Base-by-base conservation (phyloP, 2,888 invertebrate species). In the Platycheirus albimanus region DNA sequence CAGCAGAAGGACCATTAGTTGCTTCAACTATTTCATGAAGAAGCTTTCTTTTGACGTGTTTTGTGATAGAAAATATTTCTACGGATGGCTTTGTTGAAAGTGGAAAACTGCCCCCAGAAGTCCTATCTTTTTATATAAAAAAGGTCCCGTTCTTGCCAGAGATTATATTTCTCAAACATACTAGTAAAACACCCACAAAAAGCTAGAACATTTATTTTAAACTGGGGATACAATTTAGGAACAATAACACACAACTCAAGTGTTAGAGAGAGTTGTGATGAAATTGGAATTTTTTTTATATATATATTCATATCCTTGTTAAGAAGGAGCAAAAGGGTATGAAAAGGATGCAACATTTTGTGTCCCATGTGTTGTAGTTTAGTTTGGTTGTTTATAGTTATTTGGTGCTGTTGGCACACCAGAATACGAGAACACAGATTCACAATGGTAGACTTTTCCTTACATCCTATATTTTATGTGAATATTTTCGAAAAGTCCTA, bases 301-400 rank as follows among this genome's bases (percentile, higher is more conserved):
- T n/a, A 45, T 43, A 13, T 51, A 36, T 41, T 47, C 49, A 30
- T 49, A 56, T 49, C 33, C 52, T 58, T 58, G 41, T 56, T 56
- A 28, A 47, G 45, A 28, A 58, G 28, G 28, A 24, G 10, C 54
- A 10, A 19, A 51, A 49, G 47, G 49, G 49, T 67, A 30, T 71
- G 77, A 72, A 78, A 78, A 78, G 69, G 83, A 83, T 83, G 83
- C 83, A 83, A 74, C 78, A 74, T 83, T n/a, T n/a, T 74, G 78
- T 74, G 72, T 54, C 83, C 78, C 78, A 78, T 83, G 83, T 58
- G 67, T 49, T 45, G 28, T 45, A 45, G 43, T 33, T 6, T 24
- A 45, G 54, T 67, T n/a, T 24, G 56, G 56, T 83, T 83, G 83
- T 83, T 83, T 83, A 83, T 78, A 47, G 78, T 78, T 83, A 80